Evolutionary conservation across 2,797 vertebrate genomes (phyloP).

Genomic region (Sternotherus odoratus): DNA sequence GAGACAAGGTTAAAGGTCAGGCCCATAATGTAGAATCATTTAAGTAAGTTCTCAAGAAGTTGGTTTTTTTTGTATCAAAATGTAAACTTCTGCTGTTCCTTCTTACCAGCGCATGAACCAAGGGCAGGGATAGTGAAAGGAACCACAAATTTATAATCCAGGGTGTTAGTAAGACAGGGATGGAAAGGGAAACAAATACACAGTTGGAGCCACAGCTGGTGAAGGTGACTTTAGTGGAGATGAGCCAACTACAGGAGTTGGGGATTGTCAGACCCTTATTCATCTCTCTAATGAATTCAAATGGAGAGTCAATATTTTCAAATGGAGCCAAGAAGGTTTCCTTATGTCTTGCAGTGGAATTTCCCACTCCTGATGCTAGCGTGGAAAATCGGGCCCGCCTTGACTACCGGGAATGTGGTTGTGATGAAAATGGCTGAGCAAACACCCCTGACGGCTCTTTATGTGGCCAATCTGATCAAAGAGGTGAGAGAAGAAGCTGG

Average conservation of each 20-base stretch:
- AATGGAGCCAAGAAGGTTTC: background rate
- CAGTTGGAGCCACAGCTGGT: background rate
- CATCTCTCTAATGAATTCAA: background rate
- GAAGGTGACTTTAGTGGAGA: background rate
- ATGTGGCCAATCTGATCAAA: conserved; percentile 91
- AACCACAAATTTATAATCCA: background rate
- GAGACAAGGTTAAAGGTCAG: background rate
- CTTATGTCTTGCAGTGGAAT: conserved; percentile 89
- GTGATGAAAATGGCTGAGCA: conserved; percentile 98
- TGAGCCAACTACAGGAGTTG: background rate
- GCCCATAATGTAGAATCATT: background rate
- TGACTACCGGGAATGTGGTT: conserved; percentile 95
- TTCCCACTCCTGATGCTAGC: conserved; percentile 95
- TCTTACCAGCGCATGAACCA: background rate
- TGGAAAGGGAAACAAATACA: background rate
- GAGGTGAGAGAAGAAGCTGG: conserved; percentile 82
- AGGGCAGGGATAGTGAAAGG: background rate
- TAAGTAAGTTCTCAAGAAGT: background rate
- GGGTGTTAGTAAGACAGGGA: background rate
- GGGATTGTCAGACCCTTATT: background rate
- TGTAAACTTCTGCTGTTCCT: background rate
- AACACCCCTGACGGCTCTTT: conserved; percentile 93
- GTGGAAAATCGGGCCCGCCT: conserved; percentile 94
- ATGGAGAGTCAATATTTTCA: background rate
- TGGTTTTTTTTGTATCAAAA: background rate